Conservation (phyloP, 2,888 invertebrate genomes). For the Acheta domesticus region DNA sequence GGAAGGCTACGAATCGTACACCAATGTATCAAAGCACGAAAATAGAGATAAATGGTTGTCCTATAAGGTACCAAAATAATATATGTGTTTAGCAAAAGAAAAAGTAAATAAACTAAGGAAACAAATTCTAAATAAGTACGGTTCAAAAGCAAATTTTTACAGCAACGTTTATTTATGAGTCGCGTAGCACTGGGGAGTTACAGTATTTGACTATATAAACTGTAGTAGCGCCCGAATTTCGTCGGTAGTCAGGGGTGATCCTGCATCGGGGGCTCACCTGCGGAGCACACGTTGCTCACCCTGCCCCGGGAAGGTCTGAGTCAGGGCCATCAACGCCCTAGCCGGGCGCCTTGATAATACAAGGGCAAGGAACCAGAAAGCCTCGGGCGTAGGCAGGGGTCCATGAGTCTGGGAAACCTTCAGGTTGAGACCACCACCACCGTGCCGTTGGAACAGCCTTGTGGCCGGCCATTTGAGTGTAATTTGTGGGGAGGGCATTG, state of each 20-base stretch:
- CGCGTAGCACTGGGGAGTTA: too few relatives aligned
- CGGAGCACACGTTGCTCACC: conserved; percentile 59
- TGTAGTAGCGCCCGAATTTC: neutral
- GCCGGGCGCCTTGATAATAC: conserved; percentile 63
- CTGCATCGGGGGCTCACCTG: conserved; percentile 68
- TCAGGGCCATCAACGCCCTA: conserved; percentile 63
- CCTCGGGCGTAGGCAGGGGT: conserved; percentile 41
- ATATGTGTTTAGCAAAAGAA: too few relatives aligned
- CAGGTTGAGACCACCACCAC: conserved; percentile 46
- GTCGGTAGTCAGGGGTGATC: conserved; percentile 62
- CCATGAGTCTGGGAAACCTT: conserved; percentile 53
- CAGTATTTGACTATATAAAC: too few relatives aligned
- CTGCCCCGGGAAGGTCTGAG: conserved; percentile 82
- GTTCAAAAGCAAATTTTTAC: too few relatives aligned
- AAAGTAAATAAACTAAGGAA: too few relatives aligned
- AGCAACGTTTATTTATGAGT: too few relatives aligned
- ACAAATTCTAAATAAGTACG: too few relatives aligned
- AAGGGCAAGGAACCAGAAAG: conserved; percentile 73
- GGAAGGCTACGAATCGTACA: too few relatives aligned
- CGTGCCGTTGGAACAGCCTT: conserved; percentile 64
- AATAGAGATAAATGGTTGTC: too few relatives aligned
- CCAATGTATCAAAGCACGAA: too few relatives aligned
- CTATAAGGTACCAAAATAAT: too few relatives aligned
- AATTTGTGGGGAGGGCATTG: conserved; percentile 61
- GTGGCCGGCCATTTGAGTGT: conserved; percentile 69